phyloP scores from a whole-genome alignment of 1,140 invertebrate species.

The Pseudoatta argentina region DNA sequence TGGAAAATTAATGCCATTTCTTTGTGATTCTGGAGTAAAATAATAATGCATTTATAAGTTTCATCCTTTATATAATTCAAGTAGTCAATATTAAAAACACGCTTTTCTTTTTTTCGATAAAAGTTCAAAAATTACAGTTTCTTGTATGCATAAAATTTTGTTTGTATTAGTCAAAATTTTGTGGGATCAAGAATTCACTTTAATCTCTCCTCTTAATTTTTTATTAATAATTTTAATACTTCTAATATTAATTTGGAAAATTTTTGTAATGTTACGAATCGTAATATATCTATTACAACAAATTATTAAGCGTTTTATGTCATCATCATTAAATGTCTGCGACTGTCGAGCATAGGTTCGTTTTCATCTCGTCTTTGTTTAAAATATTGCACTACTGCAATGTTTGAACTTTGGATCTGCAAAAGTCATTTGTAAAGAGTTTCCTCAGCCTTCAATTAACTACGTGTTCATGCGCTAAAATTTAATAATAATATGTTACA shows the following conservation, averaged over 20 bases:
- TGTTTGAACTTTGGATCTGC: neutral
- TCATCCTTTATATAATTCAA: no score
- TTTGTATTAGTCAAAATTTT: neutral
- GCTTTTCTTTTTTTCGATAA: no score
- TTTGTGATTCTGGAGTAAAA: no score
- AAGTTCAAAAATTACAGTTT: neutral
- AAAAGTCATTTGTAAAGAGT: neutral
- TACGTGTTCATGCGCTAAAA: neutral
- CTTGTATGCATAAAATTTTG: neutral
- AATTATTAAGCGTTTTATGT: neutral
- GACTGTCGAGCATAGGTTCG: neutral
- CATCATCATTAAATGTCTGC: neutral
- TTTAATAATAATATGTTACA: neutral
- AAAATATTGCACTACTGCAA: neutral
- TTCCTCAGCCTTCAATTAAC: neutral
- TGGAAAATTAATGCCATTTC: no score
- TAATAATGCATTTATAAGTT: no score
- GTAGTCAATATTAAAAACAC: no score
- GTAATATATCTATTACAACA: neutral
- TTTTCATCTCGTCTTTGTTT: neutral
- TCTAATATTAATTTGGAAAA: neutral
- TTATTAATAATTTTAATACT: neutral
- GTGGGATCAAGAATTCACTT: neutral
- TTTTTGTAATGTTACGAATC: neutral
- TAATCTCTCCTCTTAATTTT: neutral